Evolutionary conservation across 2,113 vertebrate genomes (phyloP).

Genomic region (Pygoscelis antarcticus): DNA sequence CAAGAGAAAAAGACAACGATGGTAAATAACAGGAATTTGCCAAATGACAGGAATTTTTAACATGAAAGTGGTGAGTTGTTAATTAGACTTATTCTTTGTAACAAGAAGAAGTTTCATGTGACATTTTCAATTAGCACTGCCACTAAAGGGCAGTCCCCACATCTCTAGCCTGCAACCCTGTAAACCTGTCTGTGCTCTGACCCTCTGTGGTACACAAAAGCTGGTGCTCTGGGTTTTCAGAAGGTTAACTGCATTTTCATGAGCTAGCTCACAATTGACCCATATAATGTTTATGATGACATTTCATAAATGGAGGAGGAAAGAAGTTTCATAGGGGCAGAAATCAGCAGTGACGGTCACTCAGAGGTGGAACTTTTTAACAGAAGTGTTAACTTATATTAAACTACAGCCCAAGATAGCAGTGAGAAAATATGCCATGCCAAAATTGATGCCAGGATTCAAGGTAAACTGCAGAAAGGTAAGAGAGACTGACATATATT

Average conservation of each 20-base stretch:
- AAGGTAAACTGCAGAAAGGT: background rate
- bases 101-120: background rate
- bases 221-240: background rate
- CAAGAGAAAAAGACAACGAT: background rate
- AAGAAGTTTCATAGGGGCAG: background rate
- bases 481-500: background rate
- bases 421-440: background rate
- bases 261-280: background rate
- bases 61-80: background rate
- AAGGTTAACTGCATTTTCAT: background rate
- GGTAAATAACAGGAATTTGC: background rate
- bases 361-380: background rate
- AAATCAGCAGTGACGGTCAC: background rate
- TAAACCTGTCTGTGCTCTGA: background rate
- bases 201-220: background rate
- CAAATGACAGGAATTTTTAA: background rate
- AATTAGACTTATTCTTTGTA: background rate
- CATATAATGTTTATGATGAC: background rate
- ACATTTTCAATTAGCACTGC: background rate
- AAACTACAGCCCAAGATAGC: background rate
- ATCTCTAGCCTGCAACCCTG: background rate
- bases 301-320: background rate
- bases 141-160: background rate
- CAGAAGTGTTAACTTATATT: background rate
- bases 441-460: background rate